Evolutionary conservation across 2,797 vertebrate species (phyloP).

Genomic region (Schizopygopsis pylzovi): DNA sequence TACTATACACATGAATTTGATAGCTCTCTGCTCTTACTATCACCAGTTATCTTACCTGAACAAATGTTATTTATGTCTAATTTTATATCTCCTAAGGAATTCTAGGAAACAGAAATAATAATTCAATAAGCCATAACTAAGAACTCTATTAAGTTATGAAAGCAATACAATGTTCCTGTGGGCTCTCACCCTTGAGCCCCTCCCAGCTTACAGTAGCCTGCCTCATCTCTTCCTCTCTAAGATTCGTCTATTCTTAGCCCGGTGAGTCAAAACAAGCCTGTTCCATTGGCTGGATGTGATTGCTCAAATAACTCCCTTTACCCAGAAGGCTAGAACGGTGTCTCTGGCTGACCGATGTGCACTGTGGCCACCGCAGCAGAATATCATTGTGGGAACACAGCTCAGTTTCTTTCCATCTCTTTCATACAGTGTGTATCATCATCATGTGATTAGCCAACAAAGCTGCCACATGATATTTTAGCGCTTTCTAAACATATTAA

Average conservation of each 20-base stretch:
- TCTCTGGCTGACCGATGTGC: conserved; percentile 30
- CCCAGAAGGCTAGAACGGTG: conserved; percentile 48
- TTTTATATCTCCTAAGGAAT: conserved; percentile 5
- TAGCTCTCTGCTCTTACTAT: background rate
- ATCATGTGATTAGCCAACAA: conserved; percentile 34
- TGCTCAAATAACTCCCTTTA: conserved; percentile 57
- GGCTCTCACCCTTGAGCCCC: conserved; percentile 14
- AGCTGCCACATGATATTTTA: conserved; percentile 36
- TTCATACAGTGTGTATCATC: conserved; percentile 15
- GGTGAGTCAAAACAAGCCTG: conserved; percentile 76
- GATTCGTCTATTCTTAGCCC: conserved; percentile 76
- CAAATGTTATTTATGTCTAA: background rate
- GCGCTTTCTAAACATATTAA: conserved; percentile 5
- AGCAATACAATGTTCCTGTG: conserved; percentile 17
- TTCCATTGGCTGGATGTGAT: conserved; percentile 65
- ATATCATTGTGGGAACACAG: conserved; percentile 28
- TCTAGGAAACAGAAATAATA: background rate
- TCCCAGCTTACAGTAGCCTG: conserved; percentile 13
- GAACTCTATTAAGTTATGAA: conserved; percentile 24
- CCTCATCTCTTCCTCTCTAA: conserved; percentile 54
- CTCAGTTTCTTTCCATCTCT: background rate
- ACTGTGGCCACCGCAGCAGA: background rate
- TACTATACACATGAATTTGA: background rate
- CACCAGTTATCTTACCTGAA: background rate
- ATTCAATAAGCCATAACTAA: conserved; percentile 2